phyloP scores from a whole-genome alignment of 1,140 invertebrate genomes.

The Penaeus indicus region DNA sequence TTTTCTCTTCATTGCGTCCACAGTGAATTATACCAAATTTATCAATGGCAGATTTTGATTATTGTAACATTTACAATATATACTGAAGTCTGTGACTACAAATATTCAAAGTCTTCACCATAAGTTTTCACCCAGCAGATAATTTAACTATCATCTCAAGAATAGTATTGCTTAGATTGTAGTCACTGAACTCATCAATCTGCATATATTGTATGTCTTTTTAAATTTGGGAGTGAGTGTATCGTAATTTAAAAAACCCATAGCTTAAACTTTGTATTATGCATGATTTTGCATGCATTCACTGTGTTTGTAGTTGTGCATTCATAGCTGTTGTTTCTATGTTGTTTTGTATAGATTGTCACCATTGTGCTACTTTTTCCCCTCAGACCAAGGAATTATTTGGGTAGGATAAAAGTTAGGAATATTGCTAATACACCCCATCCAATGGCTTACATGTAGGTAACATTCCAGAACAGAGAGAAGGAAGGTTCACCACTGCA shows the following conservation, averaged over 20 bases:
- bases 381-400: conserved; percentile 23
- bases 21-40: conserved; percentile 8
- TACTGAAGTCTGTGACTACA: too few species aligned
- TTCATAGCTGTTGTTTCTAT: conserved; percentile 56
- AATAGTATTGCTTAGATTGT: too few species aligned
- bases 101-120: too few species aligned
- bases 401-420: background rate
- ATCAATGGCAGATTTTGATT: background rate
- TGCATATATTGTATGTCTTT: too few species aligned
- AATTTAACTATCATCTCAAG: too few species aligned
- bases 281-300: conserved; percentile 58
- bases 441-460: too few species aligned
- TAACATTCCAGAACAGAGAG: background rate
- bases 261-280: conserved; percentile 44
- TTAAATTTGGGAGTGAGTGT: too few species aligned
- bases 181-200: too few species aligned
- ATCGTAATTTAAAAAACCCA: conserved; percentile 33
- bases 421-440: too few species aligned
- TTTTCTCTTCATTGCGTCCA: conserved; percentile 15
- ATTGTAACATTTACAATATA: too few species aligned
- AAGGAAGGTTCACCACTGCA: background rate
- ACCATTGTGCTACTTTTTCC: conserved; percentile 40
- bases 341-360: conserved; percentile 56
- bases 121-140: too few species aligned
- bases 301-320: conserved; percentile 61